Evolutionary conservation across 2,888 invertebrate species (phyloP), one percentile per base, ranked within the genome.

Genomic region (Limenitis camilla): DNA sequence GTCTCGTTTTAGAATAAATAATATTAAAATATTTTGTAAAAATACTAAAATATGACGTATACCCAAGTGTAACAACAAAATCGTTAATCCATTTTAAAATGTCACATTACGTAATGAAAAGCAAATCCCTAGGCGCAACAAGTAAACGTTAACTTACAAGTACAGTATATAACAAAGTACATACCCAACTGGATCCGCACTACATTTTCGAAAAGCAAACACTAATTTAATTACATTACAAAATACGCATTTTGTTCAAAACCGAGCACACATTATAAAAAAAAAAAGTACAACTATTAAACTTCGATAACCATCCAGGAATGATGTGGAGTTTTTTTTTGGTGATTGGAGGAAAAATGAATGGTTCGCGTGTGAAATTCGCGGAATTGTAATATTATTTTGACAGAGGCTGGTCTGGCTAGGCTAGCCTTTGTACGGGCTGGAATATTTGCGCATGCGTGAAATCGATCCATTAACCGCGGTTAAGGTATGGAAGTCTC

Each of bases 341-440:
- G 6, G 31, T 45, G n/a, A 40, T 40, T 7, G 55, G 57, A 47
- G 40, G 40, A 39, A 6, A 55, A 61, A 54, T 27, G 9, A 32
- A 35, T 53, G 56, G 52, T 66, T 50, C 65, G 70, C 69, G 70
- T 71, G 70, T 59, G 60, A 65, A 69, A 66, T 71, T 74, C 66
- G 71, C 72, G 68, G 72, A 73, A 67, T 68, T 66, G 67, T 62
- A 68, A 70, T 76, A 62, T 71, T 82, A 81, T 82, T 85, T 81
- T 81, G 82, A 83, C 80, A 80, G 74, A 68, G 74, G 72, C 66
- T 65, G 72, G 72, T 64, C 65, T 64, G 72, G 70, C 74, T 77
- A 71, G 74, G 70, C 75, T 72, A 63, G 76, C 76, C 76, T 81
- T 80, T 82, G 81, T 75, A 76, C 76, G 74, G 79, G 69, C 59